Percentiles rank a stretch among this genome's conserved stretches.
Evolutionary conservation across 2,797 vertebrate species (phyloP).

Genomic region (Notolepis coatsorum): DNA sequence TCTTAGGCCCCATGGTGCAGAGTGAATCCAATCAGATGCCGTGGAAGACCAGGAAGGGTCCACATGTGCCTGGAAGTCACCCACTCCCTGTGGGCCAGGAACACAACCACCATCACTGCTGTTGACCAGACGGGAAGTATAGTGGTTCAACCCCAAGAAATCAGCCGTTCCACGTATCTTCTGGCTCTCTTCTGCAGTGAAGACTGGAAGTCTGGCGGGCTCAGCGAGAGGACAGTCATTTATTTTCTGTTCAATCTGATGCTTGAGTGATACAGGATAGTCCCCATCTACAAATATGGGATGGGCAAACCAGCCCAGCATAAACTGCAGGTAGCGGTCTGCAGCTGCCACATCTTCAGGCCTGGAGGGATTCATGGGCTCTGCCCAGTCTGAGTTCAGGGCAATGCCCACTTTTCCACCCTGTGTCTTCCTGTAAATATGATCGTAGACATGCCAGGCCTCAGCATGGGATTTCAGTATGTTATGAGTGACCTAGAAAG

Average conservation of each 20-base stretch:
- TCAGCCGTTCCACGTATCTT: conserved; percentile 89
- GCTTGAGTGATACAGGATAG: conserved; percentile 86
- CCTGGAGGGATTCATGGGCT: conserved; percentile 76
- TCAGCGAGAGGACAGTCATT: conserved; percentile 72
- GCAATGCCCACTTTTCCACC: conserved; percentile 90
- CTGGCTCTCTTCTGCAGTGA: conserved; percentile 84
- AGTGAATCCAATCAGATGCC: conserved; percentile 85
- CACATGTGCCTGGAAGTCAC: conserved; percentile 82
- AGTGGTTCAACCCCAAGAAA: conserved; percentile 94
- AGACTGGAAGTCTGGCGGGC: conserved; percentile 84
- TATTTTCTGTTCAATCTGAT: conserved; percentile 80
- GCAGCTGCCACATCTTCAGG: conserved; percentile 83
- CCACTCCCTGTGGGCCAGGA: conserved; percentile 80
- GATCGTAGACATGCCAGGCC: conserved; percentile 90
- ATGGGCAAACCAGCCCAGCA: conserved; percentile 97
- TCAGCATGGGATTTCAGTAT: conserved; percentile 92
- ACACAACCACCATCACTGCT: conserved; percentile 67
- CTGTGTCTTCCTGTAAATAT: conserved; percentile 82
- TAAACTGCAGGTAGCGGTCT: conserved; percentile 90
- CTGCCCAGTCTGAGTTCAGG: conserved; percentile 93
- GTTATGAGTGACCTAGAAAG: conserved; percentile 86
- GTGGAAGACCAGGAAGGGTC: conserved; percentile 87
- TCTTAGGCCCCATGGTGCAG: conserved; percentile 91
- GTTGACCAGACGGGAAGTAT: conserved; percentile 86
- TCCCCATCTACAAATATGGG: conserved; percentile 93